Conservation (phyloP, 1,140 invertebrate species). For the Penaeus chinensis region DNA sequence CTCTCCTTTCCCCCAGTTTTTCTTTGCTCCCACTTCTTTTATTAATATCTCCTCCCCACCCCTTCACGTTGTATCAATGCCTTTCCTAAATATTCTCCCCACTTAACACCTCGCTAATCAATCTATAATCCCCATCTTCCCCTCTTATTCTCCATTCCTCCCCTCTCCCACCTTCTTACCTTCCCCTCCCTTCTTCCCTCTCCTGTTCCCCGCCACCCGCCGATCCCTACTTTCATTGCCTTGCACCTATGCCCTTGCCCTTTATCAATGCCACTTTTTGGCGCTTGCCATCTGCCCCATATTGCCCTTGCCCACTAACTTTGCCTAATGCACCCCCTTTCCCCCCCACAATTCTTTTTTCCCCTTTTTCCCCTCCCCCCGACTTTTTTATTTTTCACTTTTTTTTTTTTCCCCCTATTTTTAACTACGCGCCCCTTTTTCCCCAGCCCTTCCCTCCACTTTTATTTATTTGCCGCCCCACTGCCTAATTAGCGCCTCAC, state of each 20-base stretch:
- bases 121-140: too few species aligned
- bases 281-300: neutral
- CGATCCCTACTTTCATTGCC: neutral
- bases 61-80: too few species aligned
- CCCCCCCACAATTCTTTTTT: neutral
- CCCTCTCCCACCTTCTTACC: too few species aligned
- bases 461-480: too few species aligned
- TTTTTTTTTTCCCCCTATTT: neutral
- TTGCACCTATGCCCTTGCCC: neutral
- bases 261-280: neutral
- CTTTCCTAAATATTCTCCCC: too few species aligned
- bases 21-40: too few species aligned
- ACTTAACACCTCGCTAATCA: too few species aligned
- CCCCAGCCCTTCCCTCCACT: conserved; percentile 3
- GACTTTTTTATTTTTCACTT: neutral
- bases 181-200: conserved; percentile 3
- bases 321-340: neutral
- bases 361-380: conserved; percentile 7
- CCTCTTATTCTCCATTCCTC: too few species aligned
- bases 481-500: too few species aligned
- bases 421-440: neutral
- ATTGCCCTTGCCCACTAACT: neutral
- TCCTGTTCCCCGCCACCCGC: neutral
- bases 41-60: too few species aligned
- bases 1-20: too few species aligned